Evolutionary conservation across 2,797 vertebrate genomes (phyloP).

Genomic region (Acanthopagrus latus): DNA sequence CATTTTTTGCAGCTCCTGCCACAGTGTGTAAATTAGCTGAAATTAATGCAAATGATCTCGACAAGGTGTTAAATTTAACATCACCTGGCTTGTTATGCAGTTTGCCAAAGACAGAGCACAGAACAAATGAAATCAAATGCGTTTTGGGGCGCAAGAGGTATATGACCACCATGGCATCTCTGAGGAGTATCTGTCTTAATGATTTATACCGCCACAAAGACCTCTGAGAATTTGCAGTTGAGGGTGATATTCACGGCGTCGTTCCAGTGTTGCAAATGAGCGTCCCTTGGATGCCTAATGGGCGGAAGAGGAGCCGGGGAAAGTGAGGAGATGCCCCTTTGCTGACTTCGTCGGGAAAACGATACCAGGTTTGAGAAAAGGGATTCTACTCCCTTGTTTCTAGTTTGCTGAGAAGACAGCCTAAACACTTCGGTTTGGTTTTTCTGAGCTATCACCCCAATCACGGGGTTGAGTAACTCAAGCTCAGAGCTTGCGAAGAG

Average conservation of each 20-base stretch:
- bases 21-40: constrained; percentile 51
- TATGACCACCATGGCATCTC: constrained; percentile 84
- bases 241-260: constrained; percentile 81
- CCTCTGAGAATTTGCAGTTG: constrained; percentile 85
- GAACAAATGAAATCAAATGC: constrained; percentile 81
- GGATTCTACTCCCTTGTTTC: constrained; percentile 50
- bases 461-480: constrained; percentile 45
- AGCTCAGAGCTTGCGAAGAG: constrained; percentile 32
- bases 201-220: constrained; percentile 84
- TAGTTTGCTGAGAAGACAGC: constrained; percentile 49
- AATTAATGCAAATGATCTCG: constrained; percentile 71
- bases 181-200: constrained; percentile 87
- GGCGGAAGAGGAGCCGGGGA: constrained; percentile 57
- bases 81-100: constrained; percentile 71
- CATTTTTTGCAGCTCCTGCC: constrained; percentile 33
- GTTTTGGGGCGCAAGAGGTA: constrained; percentile 77
- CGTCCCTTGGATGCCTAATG: constrained; percentile 73
- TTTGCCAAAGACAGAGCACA: constrained; percentile 55
- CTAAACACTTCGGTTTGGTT: constrained; percentile 59
- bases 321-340: constrained; percentile 48
- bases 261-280: constrained; percentile 81
- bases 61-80: constrained; percentile 77
- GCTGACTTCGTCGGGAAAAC: constrained; percentile 50
- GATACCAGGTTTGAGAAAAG: constrained; percentile 43
- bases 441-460: constrained; percentile 53